Evolutionary conservation across 1,140 invertebrate species (phyloP), one percentile per base, ranked within the genome.

Genomic region (Heliconius melpomene): DNA sequence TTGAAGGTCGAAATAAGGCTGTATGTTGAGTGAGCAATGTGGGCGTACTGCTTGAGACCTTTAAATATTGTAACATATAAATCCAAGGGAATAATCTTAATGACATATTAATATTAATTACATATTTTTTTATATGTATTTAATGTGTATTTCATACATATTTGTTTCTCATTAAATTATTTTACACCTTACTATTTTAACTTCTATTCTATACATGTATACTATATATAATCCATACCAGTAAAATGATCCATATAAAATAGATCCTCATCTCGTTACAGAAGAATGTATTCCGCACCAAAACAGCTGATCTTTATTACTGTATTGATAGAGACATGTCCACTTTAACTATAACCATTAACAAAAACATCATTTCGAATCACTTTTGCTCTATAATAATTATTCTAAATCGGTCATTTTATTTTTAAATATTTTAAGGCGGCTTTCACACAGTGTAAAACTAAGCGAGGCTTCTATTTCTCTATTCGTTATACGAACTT

Each of bases 271-370:
- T 94, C 86, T 94, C 92, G 92, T 85, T 82, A 88, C 84, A 85
- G 82, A 86, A 83, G 80, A 85, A 86, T 80, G 78, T 74, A 38
- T 84, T 81, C 76, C 82, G 82, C 87, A 90, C 90, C 80, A 76
- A 86, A 85, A 80, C 85, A 82, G 85, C 82, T 85, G 85, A 87
- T 85, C 83, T 77, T 76, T 84, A 82, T 87, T 94, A 94, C 85
- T 93, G 91, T 92, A 94, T 94, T 78, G 91, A 94, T 87, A 93
- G 85, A 79, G 91, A 92, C 93, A 94, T 94, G 89, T 93, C 93
- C 91, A 94, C 91, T 89, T 82, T 89, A 80, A 89, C 86, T 82
- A 88, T 86, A 84, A 91, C 87, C 75, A 87, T 79, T 87, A 89
- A 86, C 84, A 91, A 90, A 85, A 89, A 88, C 92, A 93, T 91